These are phyloP conservation scores for Drosophila ogumai DNA, from an alignment of 1,140 invertebrate genomes.

Conservation along the genomic window DNA sequence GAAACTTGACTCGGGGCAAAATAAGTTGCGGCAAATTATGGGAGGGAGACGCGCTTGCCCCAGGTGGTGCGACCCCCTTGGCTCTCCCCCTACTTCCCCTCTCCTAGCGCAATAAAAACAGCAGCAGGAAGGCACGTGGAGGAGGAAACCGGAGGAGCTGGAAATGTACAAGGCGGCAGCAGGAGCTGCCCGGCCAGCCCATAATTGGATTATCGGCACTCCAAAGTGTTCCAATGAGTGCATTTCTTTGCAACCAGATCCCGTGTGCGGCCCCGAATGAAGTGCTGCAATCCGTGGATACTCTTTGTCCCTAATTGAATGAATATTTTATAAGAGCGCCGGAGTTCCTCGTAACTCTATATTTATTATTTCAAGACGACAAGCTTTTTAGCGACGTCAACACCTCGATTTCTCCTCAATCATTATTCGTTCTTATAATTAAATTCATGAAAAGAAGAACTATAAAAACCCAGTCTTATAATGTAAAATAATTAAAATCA, in stretches of 20 bases:
- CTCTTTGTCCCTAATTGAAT: conserved; percentile 29
- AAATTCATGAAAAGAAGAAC: not conserved
- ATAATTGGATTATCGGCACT: conserved; percentile 77
- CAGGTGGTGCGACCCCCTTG: conserved; percentile 7
- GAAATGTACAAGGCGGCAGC: conserved; percentile 1
- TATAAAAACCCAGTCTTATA: not conserved
- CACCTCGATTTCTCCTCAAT: not conserved
- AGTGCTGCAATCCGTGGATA: conserved; percentile 22
- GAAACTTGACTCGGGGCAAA: conserved; percentile 73
- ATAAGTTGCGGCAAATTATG: conserved; percentile 76
- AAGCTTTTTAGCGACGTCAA: not conserved
- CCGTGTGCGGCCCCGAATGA: conserved; percentile 19
- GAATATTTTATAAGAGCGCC: not conserved
- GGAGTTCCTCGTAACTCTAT: not conserved
- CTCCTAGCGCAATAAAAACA: conserved; percentile 19
- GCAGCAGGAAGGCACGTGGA: conserved; percentile 9
- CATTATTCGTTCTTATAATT: not conserved
- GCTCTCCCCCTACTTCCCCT: not conserved
- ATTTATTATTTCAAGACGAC: no score
- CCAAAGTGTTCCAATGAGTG: conserved; percentile 69
- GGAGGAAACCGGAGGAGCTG: conserved; percentile 14
- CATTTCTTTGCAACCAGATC: conserved; percentile 52
- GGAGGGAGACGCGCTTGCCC: conserved; percentile 42
- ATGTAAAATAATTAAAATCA: conserved; percentile 18
- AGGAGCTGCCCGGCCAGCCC: conserved; percentile 53